A percentile compares a stretch with the other conserved stretches of the same genome.
Evolutionary conservation across 2,113 vertebrate species (phyloP).

Genomic region (Camelus dromedarius): DNA sequence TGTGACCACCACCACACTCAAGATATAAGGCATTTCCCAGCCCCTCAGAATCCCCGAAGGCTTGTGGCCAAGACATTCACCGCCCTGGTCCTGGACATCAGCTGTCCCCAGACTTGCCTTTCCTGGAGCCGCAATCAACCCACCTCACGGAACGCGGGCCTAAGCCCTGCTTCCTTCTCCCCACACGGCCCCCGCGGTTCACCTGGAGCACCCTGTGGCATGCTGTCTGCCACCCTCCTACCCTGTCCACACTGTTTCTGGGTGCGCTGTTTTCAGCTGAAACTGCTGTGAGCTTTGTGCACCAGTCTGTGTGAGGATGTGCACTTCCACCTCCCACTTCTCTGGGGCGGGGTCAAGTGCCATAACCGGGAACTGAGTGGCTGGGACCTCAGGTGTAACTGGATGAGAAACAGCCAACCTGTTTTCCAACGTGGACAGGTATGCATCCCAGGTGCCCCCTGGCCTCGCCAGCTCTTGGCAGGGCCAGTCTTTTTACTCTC

Average conservation of each 20-base stretch:
- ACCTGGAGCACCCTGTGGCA: too few species aligned
- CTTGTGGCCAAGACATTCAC: background rate
- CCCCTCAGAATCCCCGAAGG: background rate
- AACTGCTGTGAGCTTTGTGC: background rate
- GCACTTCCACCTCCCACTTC: background rate
- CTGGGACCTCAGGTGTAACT: background rate
- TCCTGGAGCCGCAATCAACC: background rate
- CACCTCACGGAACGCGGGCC: too few species aligned
- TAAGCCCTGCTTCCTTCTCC: too few species aligned
- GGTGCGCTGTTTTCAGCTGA: background rate
- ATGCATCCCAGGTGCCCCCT: background rate
- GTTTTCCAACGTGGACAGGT: background rate
- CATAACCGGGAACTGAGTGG: background rate
- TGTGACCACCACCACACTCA: background rate
- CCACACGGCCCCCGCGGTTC: too few species aligned
- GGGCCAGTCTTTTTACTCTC: background rate
- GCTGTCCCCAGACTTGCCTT: background rate
- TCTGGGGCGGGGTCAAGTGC: background rate
- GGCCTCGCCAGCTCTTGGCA: too few species aligned
- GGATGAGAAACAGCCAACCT: background rate
- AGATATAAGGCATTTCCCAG: background rate
- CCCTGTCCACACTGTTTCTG: background rate
- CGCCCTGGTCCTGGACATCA: background rate
- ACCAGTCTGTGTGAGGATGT: background rate
- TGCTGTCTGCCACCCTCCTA: background rate